Base-by-base conservation (phyloP, 2,888 invertebrate species). In the Sphaeridia pumilis region DNA sequence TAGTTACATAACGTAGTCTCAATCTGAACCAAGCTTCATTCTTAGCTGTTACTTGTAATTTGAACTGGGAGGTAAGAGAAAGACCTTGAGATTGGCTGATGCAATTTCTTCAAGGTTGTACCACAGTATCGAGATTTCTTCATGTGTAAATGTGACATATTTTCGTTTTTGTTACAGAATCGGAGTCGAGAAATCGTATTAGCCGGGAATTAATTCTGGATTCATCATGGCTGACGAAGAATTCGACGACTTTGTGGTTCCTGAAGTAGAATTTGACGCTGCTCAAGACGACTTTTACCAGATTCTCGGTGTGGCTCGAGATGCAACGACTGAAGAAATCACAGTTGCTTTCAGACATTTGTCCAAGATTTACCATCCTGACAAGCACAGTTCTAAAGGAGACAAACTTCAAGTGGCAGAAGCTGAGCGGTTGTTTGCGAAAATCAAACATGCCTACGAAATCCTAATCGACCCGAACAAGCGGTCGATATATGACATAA, bases 341-440 rank as follows among this genome's bases (percentile, higher is more conserved):
- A 89, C 82, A 67, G 83, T 84, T 74, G 87, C 95, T 2, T 98
- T 94, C 70, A 79, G 94, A 57, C 80, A 86, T 49, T 80, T 93
- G 52, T 94, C 94, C 65, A 81, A 84, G 60, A 80, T 92, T 66
- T 97, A 93, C 69, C 98, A 98, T 71, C 97, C 98, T 0, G 97
- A 98, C 69, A 94, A 95, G 72, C 95, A 98, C 72, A 74, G 79
- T 14, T 46, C 52, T 3, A 52, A 52, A 41, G 52, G 46, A 38
- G 46, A 38, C 31, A 49, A 52, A 41, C 38, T 46, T 21, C 22
- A 36, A 12, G 27, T 48, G n/a, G 86, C 92, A 1, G 77, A 76
- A 1, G 97, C 97, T 0, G 92, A 94, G 71, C 73, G 82, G 56
- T 76, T 97, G 67, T 98, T 98, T 69, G 88, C 87, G 69, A 85